Evolutionary conservation across 2,797 vertebrate species (phyloP).

Genomic region (Saguinus oedipus): DNA sequence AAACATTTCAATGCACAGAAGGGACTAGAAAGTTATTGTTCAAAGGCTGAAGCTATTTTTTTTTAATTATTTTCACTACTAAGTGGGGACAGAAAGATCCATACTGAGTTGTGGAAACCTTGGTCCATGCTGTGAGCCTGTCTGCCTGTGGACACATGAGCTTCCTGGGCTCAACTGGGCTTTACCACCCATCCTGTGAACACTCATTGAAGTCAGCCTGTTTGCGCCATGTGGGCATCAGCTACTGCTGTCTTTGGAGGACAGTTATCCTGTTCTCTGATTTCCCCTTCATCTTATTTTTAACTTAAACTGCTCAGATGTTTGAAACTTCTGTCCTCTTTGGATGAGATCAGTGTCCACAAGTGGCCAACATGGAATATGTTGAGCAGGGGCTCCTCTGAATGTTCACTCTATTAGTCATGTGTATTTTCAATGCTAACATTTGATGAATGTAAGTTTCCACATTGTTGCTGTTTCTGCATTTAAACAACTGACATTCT

Average conservation of each 20-base stretch:
- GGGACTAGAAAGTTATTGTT: slow-evolving; percentile 17
- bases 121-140: neutral
- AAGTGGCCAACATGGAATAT: neutral
- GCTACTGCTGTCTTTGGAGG: slow-evolving; percentile 80
- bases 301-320: slow-evolving; percentile 18
- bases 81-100: neutral
- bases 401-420: slow-evolving; percentile 49
- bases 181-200: neutral
- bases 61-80: slow-evolving; percentile 56
- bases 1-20: neutral
- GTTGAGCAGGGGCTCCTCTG: neutral
- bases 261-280: slow-evolving; percentile 6
- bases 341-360: neutral
- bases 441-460: slow-evolving; percentile 73
- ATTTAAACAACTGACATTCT: slow-evolving; percentile 40
- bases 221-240: slow-evolving; percentile 48
- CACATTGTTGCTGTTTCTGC: slow-evolving; percentile 47
- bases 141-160: neutral
- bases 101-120: neutral
- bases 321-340: slow-evolving; percentile 29
- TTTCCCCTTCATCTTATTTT: slow-evolving; percentile 15
- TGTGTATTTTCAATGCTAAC: slow-evolving; percentile 57
- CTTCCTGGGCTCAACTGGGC: neutral
- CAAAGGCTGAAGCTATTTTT: slow-evolving; percentile 26
- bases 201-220: slow-evolving; percentile 43